Base-by-base conservation (phyloP, 2,888 invertebrate species). In the Ashinkailepas kermadecensis region DNA sequence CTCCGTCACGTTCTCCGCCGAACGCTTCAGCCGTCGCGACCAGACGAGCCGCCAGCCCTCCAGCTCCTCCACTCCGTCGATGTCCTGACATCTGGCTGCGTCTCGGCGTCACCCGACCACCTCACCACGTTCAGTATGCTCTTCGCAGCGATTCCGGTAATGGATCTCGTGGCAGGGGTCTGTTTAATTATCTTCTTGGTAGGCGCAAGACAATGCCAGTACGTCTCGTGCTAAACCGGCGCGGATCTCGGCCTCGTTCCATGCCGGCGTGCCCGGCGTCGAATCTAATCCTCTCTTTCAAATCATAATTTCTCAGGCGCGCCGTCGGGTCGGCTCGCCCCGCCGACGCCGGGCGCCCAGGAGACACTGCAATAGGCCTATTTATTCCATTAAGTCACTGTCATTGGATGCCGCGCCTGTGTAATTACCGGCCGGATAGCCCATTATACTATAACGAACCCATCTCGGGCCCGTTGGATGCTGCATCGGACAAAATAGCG, bases 361-460 rank as follows among this genome's bases (percentile, higher is more conserved):
- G 65, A 65, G 65, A 23, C 65, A 23, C 23, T 2, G 65, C 9
- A 9, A 9, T 4, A 11, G n/a, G 25, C n/a, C 67, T 67, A 25
- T 67, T 25, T 67, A 25, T 25, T 67, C 25, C 67, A 67, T 67
- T 67, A 67, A 25, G 67, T n/a, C 65, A 39, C 67, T 25, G 67
- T 25, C 67, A 25, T 23, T 25, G 67, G 67, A 67, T 67, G 67
- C 67, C n/a, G 25, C 4, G 12, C 11, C n/a, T n/a, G 67, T 67
- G 25, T 67, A 67, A 67, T 67, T 67, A 67, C 67, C 67, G 25
- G 13, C 3, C 25, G 6, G 67, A 67, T 67, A 25, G 67, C 25
- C 67, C 25, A 67, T 67, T 67, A 67, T n/a, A 25, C 25, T 25
- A 67, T 67, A 67, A 67, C 25, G 67, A 67, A n/a, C 25, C 67